Evolutionary conservation across 1,140 invertebrate species (phyloP).

Genomic region (Copidosoma floridanum): DNA sequence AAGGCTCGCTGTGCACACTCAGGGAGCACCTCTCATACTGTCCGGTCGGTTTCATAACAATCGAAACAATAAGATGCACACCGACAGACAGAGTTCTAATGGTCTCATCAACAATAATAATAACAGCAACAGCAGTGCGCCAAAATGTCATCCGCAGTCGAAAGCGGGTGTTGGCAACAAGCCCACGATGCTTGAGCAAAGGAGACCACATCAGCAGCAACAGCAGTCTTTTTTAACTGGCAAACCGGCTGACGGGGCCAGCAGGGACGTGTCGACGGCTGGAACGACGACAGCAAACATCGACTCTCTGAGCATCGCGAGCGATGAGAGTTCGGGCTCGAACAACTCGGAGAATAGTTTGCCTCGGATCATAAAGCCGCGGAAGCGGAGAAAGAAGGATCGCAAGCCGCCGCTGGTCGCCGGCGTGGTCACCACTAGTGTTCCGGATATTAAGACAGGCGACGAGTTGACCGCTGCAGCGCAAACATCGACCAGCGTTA

Average conservation of each 20-base stretch:
- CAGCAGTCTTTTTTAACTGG: constrained; percentile 1
- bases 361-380: constrained; percentile 83
- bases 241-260: constrained; percentile 7
- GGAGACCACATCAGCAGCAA: constrained; percentile 28
- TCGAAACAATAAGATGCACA: constrained; percentile 35
- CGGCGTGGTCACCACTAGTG: constrained; percentile 45
- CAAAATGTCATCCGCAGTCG: constrained; percentile 15
- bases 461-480: constrained; percentile 51
- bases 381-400: constrained; percentile 86
- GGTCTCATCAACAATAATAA: not conserved
- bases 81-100: not conserved
- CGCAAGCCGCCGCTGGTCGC: constrained; percentile 63
- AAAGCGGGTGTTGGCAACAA: not conserved
- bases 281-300: constrained; percentile 51
- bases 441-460: constrained; percentile 38
- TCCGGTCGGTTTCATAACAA: constrained; percentile 57
- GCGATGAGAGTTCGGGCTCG: constrained; percentile 73
- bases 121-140: constrained; percentile 12
- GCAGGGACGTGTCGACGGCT: constrained; percentile 20
- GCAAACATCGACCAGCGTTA: constrained; percentile 35
- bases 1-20: constrained; percentile 71
- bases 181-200: constrained; percentile 6
- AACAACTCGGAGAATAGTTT: constrained; percentile 74
- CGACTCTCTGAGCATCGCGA: constrained; percentile 69
- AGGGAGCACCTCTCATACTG: constrained; percentile 73